Conservation (phyloP, 2,797 vertebrate genomes). For the Stomatorhinus walkeri region DNA sequence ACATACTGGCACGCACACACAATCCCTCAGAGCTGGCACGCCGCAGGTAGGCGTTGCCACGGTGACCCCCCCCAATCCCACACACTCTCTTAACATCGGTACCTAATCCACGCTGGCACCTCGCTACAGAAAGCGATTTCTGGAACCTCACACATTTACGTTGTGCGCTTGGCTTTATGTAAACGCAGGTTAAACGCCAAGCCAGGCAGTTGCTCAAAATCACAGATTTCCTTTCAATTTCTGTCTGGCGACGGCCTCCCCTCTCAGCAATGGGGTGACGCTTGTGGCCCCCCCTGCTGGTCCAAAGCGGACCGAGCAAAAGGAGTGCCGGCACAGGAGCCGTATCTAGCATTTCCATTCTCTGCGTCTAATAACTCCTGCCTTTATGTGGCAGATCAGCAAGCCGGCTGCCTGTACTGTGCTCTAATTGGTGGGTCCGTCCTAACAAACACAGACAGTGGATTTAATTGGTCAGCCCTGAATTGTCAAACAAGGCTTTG, state of each 20-base stretch:
- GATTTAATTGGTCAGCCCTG: neutral
- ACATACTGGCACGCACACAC: neutral
- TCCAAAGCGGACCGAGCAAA: neutral
- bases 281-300: neutral
- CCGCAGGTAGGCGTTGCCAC: slow-evolving; percentile 13
- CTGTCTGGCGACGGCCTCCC: neutral
- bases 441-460: neutral
- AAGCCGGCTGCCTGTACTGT: neutral
- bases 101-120: neutral
- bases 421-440: neutral
- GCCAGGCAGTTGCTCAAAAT: neutral
- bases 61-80: neutral
- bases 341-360: neutral
- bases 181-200: neutral
- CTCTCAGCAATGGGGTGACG: neutral
- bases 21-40: neutral
- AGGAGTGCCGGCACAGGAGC: neutral
- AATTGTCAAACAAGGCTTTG: neutral
- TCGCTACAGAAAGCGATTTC: neutral
- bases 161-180: neutral
- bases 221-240: neutral
- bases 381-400: neutral
- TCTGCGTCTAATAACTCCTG: neutral
- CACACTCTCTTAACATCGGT: neutral
- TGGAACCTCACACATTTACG: neutral